These are phyloP conservation scores for Bambusicola thoracicus DNA, from an alignment of 2,113 vertebrate genomes.

Conservation along the genomic window DNA sequence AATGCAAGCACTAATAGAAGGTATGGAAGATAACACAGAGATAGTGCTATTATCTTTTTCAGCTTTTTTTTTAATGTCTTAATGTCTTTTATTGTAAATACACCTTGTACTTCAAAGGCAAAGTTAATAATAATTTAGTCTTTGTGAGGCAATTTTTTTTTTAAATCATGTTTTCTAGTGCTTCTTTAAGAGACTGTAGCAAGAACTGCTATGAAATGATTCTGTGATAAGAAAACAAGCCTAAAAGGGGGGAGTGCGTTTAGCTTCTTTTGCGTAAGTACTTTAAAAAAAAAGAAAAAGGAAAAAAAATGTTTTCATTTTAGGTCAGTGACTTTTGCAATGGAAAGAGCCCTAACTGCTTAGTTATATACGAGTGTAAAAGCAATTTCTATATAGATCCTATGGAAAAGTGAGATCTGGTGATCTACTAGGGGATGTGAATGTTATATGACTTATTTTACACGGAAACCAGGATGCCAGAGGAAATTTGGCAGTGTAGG, in stretches of 20 bases:
- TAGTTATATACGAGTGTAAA: not conserved
- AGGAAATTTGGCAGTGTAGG: not conserved
- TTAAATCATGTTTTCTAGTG: not conserved
- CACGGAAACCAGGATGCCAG: not conserved
- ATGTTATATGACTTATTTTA: not conserved
- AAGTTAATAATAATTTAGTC: not conserved
- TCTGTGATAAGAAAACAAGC: not conserved
- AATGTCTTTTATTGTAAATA: not conserved
- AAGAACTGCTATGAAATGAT: not conserved
- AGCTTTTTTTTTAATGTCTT: not conserved
- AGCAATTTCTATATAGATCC: not conserved
- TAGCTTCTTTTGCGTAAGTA: not conserved
- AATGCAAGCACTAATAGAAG: not conserved
- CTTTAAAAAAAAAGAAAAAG: not conserved
- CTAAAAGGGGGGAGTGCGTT: not conserved
- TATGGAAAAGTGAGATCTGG: not conserved
- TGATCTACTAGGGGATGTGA: not conserved
- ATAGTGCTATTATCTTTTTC: not conserved
- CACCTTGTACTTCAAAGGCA: constrained; percentile 4
- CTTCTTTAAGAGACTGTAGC: not conserved
- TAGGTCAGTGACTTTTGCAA: not conserved
- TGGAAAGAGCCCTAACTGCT: not conserved
- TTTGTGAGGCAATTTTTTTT: not conserved
- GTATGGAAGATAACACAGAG: not conserved
- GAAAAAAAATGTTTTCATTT: not conserved